A percentile compares a stretch with the other conserved stretches of the same genome.
phyloP scores from a whole-genome alignment of 2,888 invertebrate species.

The Euphydryas editha region DNA sequence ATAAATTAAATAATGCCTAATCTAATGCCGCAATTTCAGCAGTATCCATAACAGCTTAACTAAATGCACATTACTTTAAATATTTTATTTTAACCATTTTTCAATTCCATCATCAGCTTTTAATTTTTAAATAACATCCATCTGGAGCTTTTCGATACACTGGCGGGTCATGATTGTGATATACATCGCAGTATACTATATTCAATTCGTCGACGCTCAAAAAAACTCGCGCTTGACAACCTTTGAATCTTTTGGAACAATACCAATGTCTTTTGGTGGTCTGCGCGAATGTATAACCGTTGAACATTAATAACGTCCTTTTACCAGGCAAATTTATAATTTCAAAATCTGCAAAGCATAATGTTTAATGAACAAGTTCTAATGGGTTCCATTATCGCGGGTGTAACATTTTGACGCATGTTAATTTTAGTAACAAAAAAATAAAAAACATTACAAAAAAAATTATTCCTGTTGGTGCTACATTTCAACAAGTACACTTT shows the following conservation, averaged over 20 bases:
- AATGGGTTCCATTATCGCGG: too few relatives aligned
- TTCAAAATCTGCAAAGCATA: conserved; percentile 47
- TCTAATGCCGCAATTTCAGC: too few relatives aligned
- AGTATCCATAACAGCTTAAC: too few relatives aligned
- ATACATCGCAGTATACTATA: conserved; percentile 42
- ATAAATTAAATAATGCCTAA: too few relatives aligned
- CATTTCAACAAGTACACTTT: too few relatives aligned
- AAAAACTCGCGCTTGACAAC: conserved; percentile 59
- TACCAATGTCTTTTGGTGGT: conserved; percentile 55
- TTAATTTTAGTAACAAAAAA: too few relatives aligned
- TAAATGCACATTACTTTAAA: neutral
- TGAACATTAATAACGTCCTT: conserved; percentile 56
- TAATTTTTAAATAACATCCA: conserved; percentile 52
- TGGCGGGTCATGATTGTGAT: conserved; percentile 57
- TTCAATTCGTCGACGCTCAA: conserved; percentile 46
- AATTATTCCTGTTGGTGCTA: too few relatives aligned
- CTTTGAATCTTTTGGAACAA: conserved; percentile 60
- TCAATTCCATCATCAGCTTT: conserved; percentile 27
- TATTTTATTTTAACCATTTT: too few relatives aligned
- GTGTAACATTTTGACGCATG: too few relatives aligned
- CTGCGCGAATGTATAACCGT: conserved; percentile 59
- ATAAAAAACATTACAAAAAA: too few relatives aligned
- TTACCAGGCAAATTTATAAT: conserved; percentile 51
- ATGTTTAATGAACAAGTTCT: neutral
- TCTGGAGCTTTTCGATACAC: conserved; percentile 29